phyloP scores from a whole-genome alignment of 2,113 vertebrate genomes.

The Hassar affinis region DNA sequence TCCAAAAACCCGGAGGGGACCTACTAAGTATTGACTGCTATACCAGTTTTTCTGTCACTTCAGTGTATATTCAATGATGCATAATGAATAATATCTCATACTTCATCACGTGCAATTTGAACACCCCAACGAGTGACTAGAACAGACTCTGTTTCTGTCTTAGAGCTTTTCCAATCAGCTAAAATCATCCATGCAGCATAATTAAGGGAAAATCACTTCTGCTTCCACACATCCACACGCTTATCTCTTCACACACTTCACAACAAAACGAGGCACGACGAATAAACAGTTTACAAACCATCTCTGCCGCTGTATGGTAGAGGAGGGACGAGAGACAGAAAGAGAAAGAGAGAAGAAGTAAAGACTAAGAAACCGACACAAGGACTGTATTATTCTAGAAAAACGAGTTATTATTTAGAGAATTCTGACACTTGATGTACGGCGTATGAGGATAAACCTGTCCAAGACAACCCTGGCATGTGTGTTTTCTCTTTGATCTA shows the following conservation, averaged over 20 bases:
- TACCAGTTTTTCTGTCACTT: too few species aligned
- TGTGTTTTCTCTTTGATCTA: constrained; percentile 21
- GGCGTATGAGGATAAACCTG: neutral
- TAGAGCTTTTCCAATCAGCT: neutral
- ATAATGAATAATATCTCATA: neutral
- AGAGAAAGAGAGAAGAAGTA: neutral
- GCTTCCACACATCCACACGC: neutral
- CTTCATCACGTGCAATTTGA: neutral
- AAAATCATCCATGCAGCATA: neutral
- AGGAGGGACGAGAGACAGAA: constrained; percentile 59
- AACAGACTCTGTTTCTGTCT: neutral
- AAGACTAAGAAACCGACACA: too few species aligned
- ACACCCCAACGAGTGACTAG: neutral
- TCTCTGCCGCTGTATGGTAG: constrained; percentile 80
- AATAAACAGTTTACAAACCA: constrained; percentile 77
- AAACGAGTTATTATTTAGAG: neutral
- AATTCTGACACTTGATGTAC: neutral
- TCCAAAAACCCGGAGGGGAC: too few species aligned
- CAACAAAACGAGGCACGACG: neutral
- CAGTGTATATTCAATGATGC: too few species aligned
- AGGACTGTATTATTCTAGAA: neutral
- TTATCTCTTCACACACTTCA: neutral
- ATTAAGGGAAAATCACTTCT: neutral
- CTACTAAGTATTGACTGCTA: too few species aligned
- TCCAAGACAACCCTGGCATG: neutral